phyloP scores from a whole-genome alignment of 2,888 invertebrate species.

The Pheosia tremula region DNA sequence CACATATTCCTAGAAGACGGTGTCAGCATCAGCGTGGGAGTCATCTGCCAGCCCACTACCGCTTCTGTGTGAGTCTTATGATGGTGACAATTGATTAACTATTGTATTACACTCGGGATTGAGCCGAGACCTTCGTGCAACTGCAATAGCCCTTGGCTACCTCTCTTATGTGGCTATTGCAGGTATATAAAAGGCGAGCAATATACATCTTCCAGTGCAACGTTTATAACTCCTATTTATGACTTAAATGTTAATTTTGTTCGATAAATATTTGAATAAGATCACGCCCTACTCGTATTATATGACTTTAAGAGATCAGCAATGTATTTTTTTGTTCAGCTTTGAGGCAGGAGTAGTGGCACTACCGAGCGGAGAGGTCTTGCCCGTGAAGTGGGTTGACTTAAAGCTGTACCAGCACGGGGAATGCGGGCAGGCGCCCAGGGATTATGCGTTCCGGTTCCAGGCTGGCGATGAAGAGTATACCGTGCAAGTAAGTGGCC shows the following conservation, averaged over 20 bases:
- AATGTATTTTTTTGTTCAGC: conserved; percentile 51
- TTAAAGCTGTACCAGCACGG: conserved; percentile 88
- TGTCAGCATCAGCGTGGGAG: conserved; percentile 87
- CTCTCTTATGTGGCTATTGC: too few species aligned
- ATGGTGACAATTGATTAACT: too few species aligned
- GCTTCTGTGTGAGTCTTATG: conserved; percentile 75
- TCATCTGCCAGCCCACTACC: conserved; percentile 90
- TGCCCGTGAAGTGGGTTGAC: conserved; percentile 86
- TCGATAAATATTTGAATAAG: too few species aligned
- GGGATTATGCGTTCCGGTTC: conserved; percentile 87
- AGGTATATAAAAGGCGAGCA: too few species aligned
- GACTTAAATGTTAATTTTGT: too few species aligned
- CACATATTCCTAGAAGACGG: conserved; percentile 90
- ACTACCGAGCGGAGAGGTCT: conserved; percentile 76
- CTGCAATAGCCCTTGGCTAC: too few species aligned
- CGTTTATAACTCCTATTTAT: too few species aligned
- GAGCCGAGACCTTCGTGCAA: too few species aligned
- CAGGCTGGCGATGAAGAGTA: conserved; percentile 82
- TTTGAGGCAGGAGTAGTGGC: conserved; percentile 87
- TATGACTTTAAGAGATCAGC: too few species aligned
- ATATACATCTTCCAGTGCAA: too few species aligned
- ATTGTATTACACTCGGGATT: too few species aligned
- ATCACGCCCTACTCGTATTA: neutral
- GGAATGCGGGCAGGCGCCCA: conserved; percentile 86
- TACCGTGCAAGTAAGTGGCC: conserved; percentile 77